phyloP scores from a whole-genome alignment of 2,113 vertebrate genomes.

The Xiphorhynchus elegans region DNA sequence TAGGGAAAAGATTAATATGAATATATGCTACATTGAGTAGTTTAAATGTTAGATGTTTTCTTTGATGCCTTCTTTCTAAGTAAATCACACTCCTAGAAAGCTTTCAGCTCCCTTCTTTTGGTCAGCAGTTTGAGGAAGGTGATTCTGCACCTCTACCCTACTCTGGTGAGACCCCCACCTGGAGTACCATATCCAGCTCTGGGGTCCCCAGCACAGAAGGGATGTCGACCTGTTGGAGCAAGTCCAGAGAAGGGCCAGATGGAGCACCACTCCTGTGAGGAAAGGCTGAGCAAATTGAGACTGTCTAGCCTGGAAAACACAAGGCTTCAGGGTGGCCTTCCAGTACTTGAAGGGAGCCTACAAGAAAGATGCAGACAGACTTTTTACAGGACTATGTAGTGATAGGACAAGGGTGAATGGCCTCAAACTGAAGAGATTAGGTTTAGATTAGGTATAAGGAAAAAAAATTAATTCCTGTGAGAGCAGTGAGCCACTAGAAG shows the following conservation, averaged over 20 bases:
- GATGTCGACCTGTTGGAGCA: not conserved
- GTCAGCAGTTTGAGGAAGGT: not conserved
- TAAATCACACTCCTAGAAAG: not conserved
- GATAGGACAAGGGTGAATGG: not conserved
- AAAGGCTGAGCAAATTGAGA: not conserved
- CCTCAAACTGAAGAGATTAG: not conserved
- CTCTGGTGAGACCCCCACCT: not conserved
- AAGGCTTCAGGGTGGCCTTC: not conserved
- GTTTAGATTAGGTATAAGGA: not conserved
- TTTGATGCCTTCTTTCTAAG: not conserved
- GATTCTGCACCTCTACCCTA: not conserved
- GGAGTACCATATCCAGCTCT: not conserved
- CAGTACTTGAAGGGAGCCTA: not conserved
- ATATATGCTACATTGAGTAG: not conserved
- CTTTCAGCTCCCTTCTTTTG: not conserved
- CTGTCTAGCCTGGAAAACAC: not conserved
- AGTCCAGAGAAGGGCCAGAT: not conserved
- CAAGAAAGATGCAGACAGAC: not conserved
- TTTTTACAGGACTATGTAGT: not conserved
- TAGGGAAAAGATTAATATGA: not conserved
- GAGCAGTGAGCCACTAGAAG: not conserved
- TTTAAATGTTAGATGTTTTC: not conserved
- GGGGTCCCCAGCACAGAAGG: not conserved
- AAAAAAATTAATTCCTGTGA: not conserved
- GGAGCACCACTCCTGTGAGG: not conserved